Evolutionary conservation across 2,113 vertebrate species (phyloP).

Genomic region (Progne subis): DNA sequence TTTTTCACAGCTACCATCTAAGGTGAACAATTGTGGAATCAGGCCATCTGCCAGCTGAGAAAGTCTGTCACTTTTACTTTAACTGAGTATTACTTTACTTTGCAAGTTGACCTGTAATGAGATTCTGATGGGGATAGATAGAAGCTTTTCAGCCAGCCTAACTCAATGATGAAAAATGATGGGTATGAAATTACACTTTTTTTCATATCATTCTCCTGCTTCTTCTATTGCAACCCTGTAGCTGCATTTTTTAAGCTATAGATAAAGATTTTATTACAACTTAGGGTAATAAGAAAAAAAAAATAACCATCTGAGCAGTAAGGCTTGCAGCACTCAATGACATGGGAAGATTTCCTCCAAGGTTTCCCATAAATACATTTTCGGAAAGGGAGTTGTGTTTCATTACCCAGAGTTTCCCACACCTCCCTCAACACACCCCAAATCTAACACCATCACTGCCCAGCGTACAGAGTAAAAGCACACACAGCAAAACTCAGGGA

Average conservation of each 20-base stretch:
- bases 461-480: neutral
- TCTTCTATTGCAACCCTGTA: neutral
- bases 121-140: conserved; percentile 51
- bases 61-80: conserved; percentile 31
- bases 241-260: neutral
- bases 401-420: neutral
- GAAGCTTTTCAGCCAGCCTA: conserved; percentile 38
- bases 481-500: neutral
- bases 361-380: neutral
- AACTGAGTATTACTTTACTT: conserved; percentile 31
- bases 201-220: neutral
- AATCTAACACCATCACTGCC: neutral
- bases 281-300: neutral
- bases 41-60: conserved; percentile 23
- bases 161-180: conserved; percentile 50
- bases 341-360: neutral
- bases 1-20: neutral
- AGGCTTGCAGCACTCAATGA: neutral
- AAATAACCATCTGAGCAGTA: neutral
- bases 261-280: neutral
- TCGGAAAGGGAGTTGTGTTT: neutral
- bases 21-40: conserved; percentile 31
- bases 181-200: neutral
- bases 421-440: rapidly evolving
- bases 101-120: conserved; percentile 57